Conservation (phyloP, 2,797 vertebrate genomes). For the Prunella strophiata region DNA sequence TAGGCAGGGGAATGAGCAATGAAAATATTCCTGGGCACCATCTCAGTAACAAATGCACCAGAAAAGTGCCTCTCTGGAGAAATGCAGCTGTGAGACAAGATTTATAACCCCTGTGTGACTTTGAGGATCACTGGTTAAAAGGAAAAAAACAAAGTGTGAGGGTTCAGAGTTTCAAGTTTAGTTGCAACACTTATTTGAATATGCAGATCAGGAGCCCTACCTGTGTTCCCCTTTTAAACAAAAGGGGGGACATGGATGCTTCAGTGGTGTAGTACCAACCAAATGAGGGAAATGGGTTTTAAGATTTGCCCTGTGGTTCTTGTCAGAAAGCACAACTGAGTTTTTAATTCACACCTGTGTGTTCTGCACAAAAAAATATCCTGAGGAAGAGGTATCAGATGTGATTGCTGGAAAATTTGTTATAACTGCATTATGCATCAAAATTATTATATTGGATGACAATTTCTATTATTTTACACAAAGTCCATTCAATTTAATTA, state of each 20-base stretch:
- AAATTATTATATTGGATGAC: constrained; percentile 56
- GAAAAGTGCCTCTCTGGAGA: not conserved
- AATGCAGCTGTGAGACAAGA: not conserved
- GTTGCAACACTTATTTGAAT: not conserved
- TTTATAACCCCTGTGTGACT: not conserved
- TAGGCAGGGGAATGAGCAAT: not conserved
- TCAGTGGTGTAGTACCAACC: not conserved
- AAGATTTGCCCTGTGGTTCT: not conserved
- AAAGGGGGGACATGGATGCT: not conserved
- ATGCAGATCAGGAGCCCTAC: not conserved
- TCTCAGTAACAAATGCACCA: not conserved
- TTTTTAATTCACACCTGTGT: constrained; percentile 32
- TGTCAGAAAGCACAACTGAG: not conserved
- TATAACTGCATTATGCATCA: constrained; percentile 38
- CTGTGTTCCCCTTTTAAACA: not conserved
- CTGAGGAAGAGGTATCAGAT: not conserved
- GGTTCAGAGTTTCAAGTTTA: not conserved
- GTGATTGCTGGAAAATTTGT: constrained; percentile 29
- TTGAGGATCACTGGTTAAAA: not conserved
- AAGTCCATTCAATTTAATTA: constrained; percentile 55
- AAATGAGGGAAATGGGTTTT: not conserved
- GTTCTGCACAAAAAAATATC: constrained; percentile 17
- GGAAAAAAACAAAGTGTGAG: not conserved
- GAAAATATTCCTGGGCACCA: not conserved
- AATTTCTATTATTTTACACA: constrained; percentile 57